Evolutionary conservation across 2,888 invertebrate species (phyloP).

Genomic region (Macaria liturata): DNA sequence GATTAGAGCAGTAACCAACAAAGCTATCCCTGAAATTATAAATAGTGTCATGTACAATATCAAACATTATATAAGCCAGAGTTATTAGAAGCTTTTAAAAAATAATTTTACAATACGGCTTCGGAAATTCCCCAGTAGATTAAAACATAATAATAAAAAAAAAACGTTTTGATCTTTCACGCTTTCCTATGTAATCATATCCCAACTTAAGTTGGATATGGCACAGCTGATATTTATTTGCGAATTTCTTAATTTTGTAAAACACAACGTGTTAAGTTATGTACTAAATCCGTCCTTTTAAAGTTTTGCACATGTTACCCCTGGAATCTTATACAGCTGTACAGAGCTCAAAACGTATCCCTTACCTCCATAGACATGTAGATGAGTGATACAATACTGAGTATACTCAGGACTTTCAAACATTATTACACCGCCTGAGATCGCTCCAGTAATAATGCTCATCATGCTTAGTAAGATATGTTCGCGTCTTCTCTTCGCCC

Average conservation of each 20-base stretch:
- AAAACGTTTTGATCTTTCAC: background rate
- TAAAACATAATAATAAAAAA: background rate
- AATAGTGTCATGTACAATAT: no score
- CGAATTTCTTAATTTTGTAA: no score
- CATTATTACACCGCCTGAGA: no score
- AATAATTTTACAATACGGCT: background rate
- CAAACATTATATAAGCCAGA: no score
- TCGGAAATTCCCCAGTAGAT: background rate
- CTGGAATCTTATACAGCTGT: no score
- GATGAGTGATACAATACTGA: background rate
- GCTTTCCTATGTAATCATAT: no score
- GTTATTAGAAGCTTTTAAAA: no score
- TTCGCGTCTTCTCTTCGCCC: background rate
- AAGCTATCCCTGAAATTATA: background rate
- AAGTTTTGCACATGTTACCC: no score
- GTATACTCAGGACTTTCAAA: background rate
- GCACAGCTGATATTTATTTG: no score
- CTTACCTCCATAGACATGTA: background rate
- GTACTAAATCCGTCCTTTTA: no score
- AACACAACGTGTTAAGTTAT: no score
- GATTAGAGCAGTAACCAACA: background rate
- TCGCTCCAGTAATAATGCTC: background rate
- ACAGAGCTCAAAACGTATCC: background rate
- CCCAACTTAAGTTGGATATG: no score
- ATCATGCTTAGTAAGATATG: background rate